These are phyloP conservation scores for Aptenodytes forsteri DNA, from an alignment of 2,113 vertebrate genomes.

Conservation along the genomic window DNA sequence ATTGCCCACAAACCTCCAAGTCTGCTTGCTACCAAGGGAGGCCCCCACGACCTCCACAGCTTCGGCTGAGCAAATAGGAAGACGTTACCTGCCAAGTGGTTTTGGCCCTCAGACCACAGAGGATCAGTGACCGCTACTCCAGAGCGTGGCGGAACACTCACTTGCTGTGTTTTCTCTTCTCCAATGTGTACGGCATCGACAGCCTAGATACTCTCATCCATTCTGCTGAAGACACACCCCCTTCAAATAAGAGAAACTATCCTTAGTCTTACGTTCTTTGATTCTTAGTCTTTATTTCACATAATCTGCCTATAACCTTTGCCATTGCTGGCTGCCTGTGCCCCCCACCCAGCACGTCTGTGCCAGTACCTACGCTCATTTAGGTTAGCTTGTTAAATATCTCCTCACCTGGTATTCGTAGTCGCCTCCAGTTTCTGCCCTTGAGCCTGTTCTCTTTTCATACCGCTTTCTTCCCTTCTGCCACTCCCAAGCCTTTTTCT, in stretches of 20 bases:
- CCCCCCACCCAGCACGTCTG: not conserved
- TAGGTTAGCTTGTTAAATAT: not conserved
- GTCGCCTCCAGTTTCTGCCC: not conserved
- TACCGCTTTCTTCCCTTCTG: not conserved
- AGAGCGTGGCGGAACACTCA: not conserved
- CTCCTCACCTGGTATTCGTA: not conserved
- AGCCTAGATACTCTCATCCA: not conserved
- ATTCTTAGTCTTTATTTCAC: not conserved
- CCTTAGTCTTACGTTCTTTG: not conserved
- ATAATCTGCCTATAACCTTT: not conserved
- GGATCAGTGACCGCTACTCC: too few species aligned
- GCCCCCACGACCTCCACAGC: not conserved
- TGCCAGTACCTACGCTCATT: not conserved
- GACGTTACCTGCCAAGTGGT: not conserved
- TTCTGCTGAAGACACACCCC: not conserved
- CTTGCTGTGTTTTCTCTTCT: not conserved
- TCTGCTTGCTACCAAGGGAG: not conserved
- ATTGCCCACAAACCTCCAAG: not conserved
- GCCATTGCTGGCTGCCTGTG: not conserved
- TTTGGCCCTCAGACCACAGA: not conserved
- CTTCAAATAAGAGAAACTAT: not conserved
- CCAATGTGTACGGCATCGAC: not conserved
- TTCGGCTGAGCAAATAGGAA: not conserved
- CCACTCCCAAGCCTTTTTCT: not conserved
- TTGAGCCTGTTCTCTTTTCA: not conserved